These are phyloP conservation scores for Varecia variegata DNA, from an alignment of 2,797 vertebrate species.

Conservation along the genomic window DNA sequence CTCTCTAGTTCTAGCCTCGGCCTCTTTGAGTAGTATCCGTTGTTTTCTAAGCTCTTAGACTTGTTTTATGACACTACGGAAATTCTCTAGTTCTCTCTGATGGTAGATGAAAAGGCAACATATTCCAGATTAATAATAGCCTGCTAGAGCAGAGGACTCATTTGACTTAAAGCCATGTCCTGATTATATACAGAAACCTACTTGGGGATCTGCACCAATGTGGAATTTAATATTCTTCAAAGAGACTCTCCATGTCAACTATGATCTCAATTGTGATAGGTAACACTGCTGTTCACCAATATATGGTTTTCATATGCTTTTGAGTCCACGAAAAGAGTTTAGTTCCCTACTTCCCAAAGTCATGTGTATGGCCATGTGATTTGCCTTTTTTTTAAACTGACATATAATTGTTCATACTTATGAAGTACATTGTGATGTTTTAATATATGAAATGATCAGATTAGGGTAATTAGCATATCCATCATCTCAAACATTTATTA, in stretches of 20 bases:
- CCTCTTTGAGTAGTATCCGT: background rate
- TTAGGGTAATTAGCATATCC: background rate
- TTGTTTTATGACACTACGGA: background rate
- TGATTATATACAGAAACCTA: background rate
- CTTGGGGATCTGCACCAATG: background rate
- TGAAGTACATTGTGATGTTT: background rate
- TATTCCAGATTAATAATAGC: background rate
- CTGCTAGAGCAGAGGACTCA: background rate
- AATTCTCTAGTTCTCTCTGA: background rate
- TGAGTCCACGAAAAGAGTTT: background rate
- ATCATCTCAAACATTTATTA: background rate
- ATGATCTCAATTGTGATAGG: background rate
- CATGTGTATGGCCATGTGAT: background rate
- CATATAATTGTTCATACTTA: background rate
- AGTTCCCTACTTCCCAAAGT: background rate
- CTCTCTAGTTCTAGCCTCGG: background rate
- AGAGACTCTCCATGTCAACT: background rate
- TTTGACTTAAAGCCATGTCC: background rate
- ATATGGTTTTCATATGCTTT: background rate
- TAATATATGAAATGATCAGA: background rate
- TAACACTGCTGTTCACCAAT: background rate
- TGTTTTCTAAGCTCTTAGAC: background rate
- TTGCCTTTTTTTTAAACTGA: background rate
- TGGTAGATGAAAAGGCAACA: background rate
- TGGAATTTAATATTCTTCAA: background rate